A percentile compares a stretch with the other conserved stretches of the same genome.
phyloP scores from a whole-genome alignment of 2,113 vertebrate genomes.

The Tetrao urogallus region DNA sequence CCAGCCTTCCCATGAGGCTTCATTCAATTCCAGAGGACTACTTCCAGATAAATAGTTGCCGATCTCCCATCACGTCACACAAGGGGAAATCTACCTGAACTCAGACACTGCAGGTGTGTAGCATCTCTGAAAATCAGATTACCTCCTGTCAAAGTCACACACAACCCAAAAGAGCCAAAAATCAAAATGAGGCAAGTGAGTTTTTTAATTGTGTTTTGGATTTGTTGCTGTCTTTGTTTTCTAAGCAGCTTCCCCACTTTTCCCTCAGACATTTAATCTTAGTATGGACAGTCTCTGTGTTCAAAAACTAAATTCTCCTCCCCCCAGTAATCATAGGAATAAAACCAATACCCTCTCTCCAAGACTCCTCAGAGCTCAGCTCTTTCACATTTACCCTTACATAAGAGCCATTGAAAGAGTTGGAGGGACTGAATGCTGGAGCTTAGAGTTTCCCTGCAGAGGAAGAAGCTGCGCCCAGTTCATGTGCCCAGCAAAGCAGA shows the following conservation, averaged over 20 bases:
- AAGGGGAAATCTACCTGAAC: not conserved
- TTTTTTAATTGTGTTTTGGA: not conserved
- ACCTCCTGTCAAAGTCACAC: not conserved
- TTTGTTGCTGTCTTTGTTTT: not conserved
- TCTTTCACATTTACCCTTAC: not conserved
- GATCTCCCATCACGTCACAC: not conserved
- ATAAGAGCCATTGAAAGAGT: not conserved
- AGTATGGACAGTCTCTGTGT: not conserved
- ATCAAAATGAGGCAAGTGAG: not conserved
- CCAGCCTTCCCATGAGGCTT: not conserved
- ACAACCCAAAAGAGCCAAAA: not conserved
- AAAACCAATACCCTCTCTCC: not conserved
- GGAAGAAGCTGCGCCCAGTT: not conserved
- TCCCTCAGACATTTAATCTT: not conserved
- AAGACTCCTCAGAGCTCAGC: not conserved
- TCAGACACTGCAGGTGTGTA: not conserved
- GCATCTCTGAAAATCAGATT: not conserved
- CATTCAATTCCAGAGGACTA: not conserved
- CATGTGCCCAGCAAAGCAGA: not conserved
- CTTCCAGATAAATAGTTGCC: not conserved
- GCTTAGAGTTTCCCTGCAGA: not conserved
- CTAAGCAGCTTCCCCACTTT: not conserved
- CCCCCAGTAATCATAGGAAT: not conserved
- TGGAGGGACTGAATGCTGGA: not conserved
- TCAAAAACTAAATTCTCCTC: not conserved